These are phyloP conservation scores for Hypotaenidia philippensis DNA, from an alignment of 2,797 vertebrate species.

Conservation along the genomic window DNA sequence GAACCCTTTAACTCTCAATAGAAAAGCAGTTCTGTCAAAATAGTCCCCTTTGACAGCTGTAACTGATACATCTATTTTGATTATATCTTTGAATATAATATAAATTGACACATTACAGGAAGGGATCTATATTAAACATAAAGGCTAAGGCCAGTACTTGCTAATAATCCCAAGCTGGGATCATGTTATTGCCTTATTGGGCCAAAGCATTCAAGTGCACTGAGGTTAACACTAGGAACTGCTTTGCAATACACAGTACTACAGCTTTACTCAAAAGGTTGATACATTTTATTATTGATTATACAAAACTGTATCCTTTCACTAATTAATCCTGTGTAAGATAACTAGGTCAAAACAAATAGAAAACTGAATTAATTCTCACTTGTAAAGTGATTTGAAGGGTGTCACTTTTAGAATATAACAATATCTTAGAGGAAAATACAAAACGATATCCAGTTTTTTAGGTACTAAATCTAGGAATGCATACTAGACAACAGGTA, in stretches of 20 bases:
- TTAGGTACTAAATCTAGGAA: not conserved
- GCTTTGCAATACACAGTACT: not conserved
- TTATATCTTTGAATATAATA: constrained; percentile 51
- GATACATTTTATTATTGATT: not conserved
- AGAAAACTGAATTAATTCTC: not conserved
- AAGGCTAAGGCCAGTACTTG: not conserved
- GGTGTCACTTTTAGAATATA: not conserved
- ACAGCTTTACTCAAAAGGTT: not conserved
- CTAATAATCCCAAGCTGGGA: not conserved
- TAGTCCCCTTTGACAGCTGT: not conserved
- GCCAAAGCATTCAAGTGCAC: not conserved
- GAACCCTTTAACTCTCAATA: not conserved
- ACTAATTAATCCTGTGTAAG: not conserved
- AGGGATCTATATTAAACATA: constrained; percentile 36
- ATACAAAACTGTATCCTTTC: not conserved
- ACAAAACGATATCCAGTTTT: not conserved
- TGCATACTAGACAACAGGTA: not conserved
- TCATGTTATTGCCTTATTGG: constrained; percentile 32
- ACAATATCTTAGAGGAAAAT: not conserved
- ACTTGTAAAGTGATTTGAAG: not conserved
- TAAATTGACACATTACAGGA: constrained; percentile 42
- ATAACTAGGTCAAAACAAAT: not conserved
- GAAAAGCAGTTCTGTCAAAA: constrained; percentile 4
- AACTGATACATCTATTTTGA: not conserved
- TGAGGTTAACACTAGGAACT: constrained; percentile 38